Evolutionary conservation across 2,888 invertebrate species (phyloP).

Genomic region (Cheilosia pagana): DNA sequence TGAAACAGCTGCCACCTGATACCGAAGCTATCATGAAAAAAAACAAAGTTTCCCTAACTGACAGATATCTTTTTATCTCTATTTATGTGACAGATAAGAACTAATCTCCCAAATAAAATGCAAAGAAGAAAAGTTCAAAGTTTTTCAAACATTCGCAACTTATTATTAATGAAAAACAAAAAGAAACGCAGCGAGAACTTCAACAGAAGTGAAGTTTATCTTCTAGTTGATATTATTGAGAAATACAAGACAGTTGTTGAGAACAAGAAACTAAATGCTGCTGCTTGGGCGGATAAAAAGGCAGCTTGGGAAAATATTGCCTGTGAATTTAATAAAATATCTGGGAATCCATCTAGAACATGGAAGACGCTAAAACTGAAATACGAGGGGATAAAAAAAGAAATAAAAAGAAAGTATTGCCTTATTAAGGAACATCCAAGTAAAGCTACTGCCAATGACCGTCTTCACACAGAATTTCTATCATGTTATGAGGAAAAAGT

Average conservation of each 20-base stretch:
- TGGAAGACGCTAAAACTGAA: neutral
- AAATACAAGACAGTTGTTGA: neutral
- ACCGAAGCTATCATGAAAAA: too few relatives aligned
- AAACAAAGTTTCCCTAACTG: neutral
- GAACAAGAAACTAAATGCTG: conserved; percentile 1
- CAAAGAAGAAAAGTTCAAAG: neutral
- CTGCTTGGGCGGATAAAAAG: neutral
- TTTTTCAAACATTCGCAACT: neutral
- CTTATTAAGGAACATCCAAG: neutral
- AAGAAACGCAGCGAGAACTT: conserved; percentile 2
- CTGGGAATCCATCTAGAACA: neutral
- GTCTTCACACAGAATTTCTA: neutral
- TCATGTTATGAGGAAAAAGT: neutral
- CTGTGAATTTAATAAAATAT: neutral
- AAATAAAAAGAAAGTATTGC: neutral
- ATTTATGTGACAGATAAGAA: conserved; percentile 8
- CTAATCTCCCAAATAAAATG: neutral
- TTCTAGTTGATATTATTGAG: neutral
- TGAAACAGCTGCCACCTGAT: neutral
- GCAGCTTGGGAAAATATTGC: neutral
- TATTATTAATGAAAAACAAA: neutral
- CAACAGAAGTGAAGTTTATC: neutral
- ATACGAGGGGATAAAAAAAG: conserved; percentile 4
- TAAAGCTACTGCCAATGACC: neutral
- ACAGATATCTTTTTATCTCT: neutral